phyloP scores from a whole-genome alignment of 2,888 invertebrate species.

The Protodeltote pygarga region DNA sequence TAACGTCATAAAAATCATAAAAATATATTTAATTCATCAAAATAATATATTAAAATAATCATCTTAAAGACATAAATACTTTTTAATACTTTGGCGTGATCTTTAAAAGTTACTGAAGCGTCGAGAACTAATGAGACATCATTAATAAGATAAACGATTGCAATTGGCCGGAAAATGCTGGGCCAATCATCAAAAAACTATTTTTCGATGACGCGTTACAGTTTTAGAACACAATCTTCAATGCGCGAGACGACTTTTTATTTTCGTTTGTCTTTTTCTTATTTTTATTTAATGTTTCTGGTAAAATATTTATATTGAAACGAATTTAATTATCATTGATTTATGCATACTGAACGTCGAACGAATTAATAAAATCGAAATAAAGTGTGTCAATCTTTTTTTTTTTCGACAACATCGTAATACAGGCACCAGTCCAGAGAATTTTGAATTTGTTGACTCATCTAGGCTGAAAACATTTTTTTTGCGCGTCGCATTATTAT shows the following conservation, averaged over 20 bases:
- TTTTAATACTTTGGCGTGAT: conserved; percentile 1
- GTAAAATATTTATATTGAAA: not conserved
- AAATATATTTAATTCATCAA: too few species aligned
- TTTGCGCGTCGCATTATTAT: too few species aligned
- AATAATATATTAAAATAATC: conserved; percentile 6
- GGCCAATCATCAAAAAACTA: not conserved
- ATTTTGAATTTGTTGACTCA: too few species aligned
- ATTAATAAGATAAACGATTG: conserved; percentile 21
- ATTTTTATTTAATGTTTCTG: not conserved
- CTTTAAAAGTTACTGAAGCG: conserved; percentile 6
- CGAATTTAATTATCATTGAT: not conserved
- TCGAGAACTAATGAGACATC: conserved; percentile 12
- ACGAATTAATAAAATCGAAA: too few species aligned
- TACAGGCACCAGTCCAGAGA: too few species aligned
- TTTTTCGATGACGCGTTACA: conserved; percentile 6
- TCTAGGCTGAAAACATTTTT: not conserved
- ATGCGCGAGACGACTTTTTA: not conserved
- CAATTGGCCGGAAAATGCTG: conserved; percentile 10
- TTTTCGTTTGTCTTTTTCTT: not conserved
- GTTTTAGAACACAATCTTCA: conserved; percentile 1
- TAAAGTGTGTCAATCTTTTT: too few species aligned
- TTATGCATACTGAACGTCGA: too few species aligned
- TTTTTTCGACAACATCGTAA: too few species aligned
- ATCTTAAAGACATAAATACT: not conserved
- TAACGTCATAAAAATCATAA: too few species aligned